A percentile compares a stretch with the other conserved stretches of the same genome.
These are phyloP conservation scores for Hylomyscus alleni DNA, from an alignment of 2,797 vertebrate genomes.

Conservation along the genomic window DNA sequence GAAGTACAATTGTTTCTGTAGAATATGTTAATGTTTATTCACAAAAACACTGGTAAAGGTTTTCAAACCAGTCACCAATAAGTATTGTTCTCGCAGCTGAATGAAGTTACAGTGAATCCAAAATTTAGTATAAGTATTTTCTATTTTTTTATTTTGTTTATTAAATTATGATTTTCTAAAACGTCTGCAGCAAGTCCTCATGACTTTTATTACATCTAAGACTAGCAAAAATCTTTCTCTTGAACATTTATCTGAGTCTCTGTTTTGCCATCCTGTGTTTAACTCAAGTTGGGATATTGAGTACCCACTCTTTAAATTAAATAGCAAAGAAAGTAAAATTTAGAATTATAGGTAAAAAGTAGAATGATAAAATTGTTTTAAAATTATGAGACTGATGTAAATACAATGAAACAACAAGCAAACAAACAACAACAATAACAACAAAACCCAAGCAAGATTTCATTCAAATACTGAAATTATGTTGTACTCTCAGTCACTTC, in stretches of 20 bases:
- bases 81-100: background rate
- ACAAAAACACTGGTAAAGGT: background rate
- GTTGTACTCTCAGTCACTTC: background rate
- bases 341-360: background rate
- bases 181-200: background rate
- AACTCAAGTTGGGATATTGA: background rate
- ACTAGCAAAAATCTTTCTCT: background rate
- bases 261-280: background rate
- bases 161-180: background rate
- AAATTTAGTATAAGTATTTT: background rate
- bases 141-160: background rate
- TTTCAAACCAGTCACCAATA: background rate
- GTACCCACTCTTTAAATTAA: background rate
- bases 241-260: background rate
- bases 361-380: conserved; percentile 11
- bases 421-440: background rate
- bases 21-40: too few relatives aligned
- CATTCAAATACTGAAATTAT: background rate
- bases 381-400: conserved; percentile 19
- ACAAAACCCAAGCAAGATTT: background rate
- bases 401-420: conserved; percentile 3
- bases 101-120: background rate
- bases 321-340: background rate
- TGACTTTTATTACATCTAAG: background rate
- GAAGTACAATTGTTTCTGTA: background rate